Percentiles rank a stretch among this genome's conserved stretches.
Evolutionary conservation across 2,113 vertebrate genomes (phyloP).

Genomic region (Cochlearius cochlearius): DNA sequence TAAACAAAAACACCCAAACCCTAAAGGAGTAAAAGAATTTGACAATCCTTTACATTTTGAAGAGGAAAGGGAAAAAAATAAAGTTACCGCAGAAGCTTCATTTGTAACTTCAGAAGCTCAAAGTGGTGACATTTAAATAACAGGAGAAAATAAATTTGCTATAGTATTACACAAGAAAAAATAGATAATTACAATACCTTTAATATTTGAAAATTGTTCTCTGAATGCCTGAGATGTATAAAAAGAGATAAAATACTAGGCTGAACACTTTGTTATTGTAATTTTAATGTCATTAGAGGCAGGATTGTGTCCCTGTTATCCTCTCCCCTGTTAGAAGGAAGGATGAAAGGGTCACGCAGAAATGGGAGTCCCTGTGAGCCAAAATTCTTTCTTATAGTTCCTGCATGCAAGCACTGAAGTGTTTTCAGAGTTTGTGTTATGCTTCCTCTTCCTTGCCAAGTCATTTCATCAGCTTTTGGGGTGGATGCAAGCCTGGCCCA

Average conservation of each 20-base stretch:
- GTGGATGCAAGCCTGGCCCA: neutral
- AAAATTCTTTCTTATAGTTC: neutral
- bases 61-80: neutral
- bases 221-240: neutral
- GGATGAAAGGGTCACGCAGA: neutral
- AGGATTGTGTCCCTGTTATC: neutral
- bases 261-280: neutral
- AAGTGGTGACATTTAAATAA: neutral
- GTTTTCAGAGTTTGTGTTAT: neutral
- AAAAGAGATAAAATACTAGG: neutral
- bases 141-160: neutral
- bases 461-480: neutral
- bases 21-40: neutral
- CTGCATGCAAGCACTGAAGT: neutral
- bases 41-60: neutral
- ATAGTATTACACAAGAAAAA: neutral
- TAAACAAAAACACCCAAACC: neutral
- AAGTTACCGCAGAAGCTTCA: neutral
- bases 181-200: neutral
- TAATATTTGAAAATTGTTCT: neutral
- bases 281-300: neutral
- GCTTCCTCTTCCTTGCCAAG: neutral
- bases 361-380: neutral
- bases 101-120: neutral
- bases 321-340: neutral